phyloP scores from a whole-genome alignment of 1,140 invertebrate species.

The Diachasmimorpha longicaudata region DNA sequence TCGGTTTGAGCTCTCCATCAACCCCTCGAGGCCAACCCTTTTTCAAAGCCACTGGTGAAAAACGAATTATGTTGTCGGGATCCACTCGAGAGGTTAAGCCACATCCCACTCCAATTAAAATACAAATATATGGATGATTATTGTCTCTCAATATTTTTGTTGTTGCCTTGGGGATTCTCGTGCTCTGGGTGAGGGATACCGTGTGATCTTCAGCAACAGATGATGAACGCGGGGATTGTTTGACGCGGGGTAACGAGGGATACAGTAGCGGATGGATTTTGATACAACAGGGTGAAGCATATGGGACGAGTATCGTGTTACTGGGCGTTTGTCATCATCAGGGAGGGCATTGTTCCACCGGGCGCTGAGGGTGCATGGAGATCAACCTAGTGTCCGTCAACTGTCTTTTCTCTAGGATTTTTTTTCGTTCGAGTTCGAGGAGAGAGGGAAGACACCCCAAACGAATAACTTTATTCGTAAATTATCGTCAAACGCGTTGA shows the following conservation, averaged over 20 bases:
- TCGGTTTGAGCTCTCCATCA: conserved; percentile 33
- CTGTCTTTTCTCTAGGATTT: conserved; percentile 37
- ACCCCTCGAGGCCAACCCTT: conserved; percentile 24
- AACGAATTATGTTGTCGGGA: conserved; percentile 15
- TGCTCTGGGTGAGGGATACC: background rate
- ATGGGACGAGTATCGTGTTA: conserved; percentile 57
- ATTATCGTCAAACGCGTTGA: background rate
- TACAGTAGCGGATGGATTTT: conserved; percentile 11
- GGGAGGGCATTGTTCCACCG: conserved; percentile 53
- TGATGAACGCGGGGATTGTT: background rate
- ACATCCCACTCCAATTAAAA: conserved; percentile 4
- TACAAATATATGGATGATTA: background rate
- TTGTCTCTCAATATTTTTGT: background rate
- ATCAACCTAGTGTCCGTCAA: conserved; percentile 43
- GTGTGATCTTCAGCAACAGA: conserved; percentile 8
- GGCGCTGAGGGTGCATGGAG: conserved; percentile 38
- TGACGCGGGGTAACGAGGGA: background rate
- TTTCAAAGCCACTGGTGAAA: background rate
- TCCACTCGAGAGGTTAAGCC: conserved; percentile 12
- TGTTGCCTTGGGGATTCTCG: background rate
- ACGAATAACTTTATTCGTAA: too few relatives aligned
- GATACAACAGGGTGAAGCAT: conserved; percentile 50
- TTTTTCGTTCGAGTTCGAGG: too few relatives aligned
- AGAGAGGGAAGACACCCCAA: background rate
- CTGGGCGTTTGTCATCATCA: conserved; percentile 62